These are phyloP conservation scores for Urosaurus nigricauda DNA, from an alignment of 2,797 vertebrate genomes.

Conservation along the genomic window DNA sequence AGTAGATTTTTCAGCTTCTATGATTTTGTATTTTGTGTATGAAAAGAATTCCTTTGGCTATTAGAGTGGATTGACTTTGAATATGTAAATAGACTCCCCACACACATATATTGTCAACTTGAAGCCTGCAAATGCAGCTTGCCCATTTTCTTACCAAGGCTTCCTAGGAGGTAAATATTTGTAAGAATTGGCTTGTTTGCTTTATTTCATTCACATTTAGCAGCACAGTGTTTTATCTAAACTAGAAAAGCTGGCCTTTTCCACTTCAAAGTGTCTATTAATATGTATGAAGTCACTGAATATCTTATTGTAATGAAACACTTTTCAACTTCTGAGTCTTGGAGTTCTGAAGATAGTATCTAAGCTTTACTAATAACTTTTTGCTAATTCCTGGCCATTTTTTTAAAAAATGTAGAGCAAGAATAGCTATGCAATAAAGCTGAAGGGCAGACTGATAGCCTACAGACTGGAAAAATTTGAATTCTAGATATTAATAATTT, in stretches of 20 bases:
- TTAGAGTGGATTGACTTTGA: conserved; percentile 31
- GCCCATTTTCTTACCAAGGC: conserved; percentile 1
- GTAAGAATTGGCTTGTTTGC: conserved; percentile 19
- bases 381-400: conserved; percentile 40
- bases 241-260: conserved; percentile 51
- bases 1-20: conserved; percentile 32
- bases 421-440: neutral
- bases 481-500: conserved; percentile 23
- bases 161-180: conserved; percentile 18
- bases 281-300: conserved; percentile 48
- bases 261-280: conserved; percentile 45
- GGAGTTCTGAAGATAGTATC: conserved; percentile 35
- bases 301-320: conserved; percentile 39
- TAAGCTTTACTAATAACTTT: conserved; percentile 42
- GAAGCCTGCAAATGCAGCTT: conserved; percentile 4
- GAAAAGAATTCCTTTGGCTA: neutral
- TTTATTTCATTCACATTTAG: conserved; percentile 36
- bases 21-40: conserved; percentile 34
- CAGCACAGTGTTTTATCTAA: conserved; percentile 21
- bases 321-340: conserved; percentile 43
- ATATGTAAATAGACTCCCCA: conserved; percentile 23
- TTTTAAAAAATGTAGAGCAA: conserved; percentile 17
- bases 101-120: conserved; percentile 11
- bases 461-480: conserved; percentile 18
- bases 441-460: neutral